Evolutionary conservation across 2,113 vertebrate species (phyloP).

Genomic region (Columba janthina): DNA sequence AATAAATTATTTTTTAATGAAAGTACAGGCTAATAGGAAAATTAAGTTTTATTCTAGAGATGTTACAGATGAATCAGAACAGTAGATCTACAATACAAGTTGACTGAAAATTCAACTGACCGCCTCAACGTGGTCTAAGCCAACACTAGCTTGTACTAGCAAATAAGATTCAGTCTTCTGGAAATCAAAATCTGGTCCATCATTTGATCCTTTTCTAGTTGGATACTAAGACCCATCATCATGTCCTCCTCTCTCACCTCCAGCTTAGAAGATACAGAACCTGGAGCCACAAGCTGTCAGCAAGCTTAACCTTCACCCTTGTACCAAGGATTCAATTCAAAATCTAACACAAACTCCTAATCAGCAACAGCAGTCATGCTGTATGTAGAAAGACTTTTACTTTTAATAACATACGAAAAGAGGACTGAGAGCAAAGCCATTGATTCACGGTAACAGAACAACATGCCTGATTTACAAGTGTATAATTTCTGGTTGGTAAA

Average conservation of each 20-base stretch:
- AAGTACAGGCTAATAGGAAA: not conserved
- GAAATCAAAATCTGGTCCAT: not conserved
- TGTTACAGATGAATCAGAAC: not conserved
- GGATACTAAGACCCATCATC: not conserved
- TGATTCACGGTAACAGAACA: slow-evolving; percentile 17
- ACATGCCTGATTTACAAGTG: not conserved
- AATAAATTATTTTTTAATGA: not conserved
- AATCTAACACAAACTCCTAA: not conserved
- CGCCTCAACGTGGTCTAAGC: not conserved
- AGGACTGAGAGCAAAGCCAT: not conserved
- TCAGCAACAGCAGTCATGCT: not conserved
- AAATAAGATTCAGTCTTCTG: not conserved
- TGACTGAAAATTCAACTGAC: not conserved
- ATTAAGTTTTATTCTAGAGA: not conserved
- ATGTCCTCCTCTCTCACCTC: not conserved
- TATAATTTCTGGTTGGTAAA: slow-evolving; percentile 38
- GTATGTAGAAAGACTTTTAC: not conserved
- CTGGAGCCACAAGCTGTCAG: not conserved
- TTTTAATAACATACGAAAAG: not conserved
- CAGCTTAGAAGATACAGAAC: not conserved
- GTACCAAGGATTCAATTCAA: not conserved
- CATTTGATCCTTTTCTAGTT: not conserved
- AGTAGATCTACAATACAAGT: not conserved
- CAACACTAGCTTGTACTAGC: not conserved
- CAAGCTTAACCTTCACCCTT: not conserved